Conservation (phyloP, 1,140 invertebrate genomes). For the Caenorhabditis inopinata region DNA sequence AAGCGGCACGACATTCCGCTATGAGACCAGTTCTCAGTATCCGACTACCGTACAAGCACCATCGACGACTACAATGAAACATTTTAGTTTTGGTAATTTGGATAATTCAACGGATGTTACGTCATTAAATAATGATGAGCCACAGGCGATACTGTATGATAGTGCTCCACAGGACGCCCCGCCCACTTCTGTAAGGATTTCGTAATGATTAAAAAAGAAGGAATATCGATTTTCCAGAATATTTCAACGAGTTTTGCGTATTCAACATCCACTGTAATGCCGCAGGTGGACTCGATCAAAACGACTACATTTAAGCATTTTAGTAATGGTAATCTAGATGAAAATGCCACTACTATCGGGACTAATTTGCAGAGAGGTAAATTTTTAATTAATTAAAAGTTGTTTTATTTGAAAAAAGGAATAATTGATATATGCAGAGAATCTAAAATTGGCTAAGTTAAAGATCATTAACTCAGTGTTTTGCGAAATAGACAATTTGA, state of each 20-base stretch:
- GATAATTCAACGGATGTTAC: neutral
- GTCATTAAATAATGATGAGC: neutral
- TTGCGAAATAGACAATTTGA: too few relatives aligned
- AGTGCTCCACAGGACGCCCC: neutral
- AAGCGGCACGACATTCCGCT: neutral
- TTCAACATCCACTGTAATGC: constrained; percentile 25
- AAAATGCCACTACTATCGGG: neutral
- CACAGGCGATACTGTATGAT: neutral
- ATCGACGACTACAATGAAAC: neutral
- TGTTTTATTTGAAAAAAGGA: too few relatives aligned
- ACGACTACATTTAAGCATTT: constrained; percentile 9
- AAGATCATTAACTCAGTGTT: too few relatives aligned
- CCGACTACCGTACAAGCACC: neutral
- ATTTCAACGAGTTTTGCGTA: constrained; percentile 14
- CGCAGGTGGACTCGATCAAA: constrained; percentile 5
- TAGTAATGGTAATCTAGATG: constrained; percentile 3
- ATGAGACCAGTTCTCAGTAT: constrained; percentile 18
- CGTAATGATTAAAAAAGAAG: too few relatives aligned
- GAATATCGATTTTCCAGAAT: neutral
- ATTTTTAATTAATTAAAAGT: too few relatives aligned
- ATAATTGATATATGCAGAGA: too few relatives aligned
- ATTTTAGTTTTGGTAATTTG: constrained; percentile 14
- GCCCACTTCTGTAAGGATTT: neutral
- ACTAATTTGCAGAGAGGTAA: neutral
- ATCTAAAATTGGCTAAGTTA: too few relatives aligned